These are phyloP conservation scores for Dolichotis patagonum DNA, from an alignment of 2,113 vertebrate genomes.

Conservation along the genomic window DNA sequence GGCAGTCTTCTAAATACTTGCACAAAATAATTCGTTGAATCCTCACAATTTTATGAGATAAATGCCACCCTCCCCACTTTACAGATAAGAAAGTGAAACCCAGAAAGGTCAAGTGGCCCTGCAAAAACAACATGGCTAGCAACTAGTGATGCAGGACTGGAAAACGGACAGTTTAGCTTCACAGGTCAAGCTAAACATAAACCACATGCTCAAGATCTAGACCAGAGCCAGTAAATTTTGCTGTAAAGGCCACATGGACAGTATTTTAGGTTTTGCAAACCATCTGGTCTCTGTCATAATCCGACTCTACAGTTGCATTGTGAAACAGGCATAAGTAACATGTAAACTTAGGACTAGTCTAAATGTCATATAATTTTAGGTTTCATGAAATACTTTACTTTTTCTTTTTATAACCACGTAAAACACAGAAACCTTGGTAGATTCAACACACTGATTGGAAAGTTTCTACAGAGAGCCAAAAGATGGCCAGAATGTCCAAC, in stretches of 20 bases:
- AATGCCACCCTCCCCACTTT: background rate
- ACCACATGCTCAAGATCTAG: background rate
- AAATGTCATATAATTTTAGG: background rate
- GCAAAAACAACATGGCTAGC: background rate
- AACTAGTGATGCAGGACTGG: background rate
- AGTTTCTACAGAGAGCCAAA: background rate
- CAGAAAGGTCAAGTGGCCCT: background rate
- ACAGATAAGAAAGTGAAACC: background rate
- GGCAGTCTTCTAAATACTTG: background rate
- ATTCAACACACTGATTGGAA: slow-evolving; percentile 12
- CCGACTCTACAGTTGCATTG: background rate
- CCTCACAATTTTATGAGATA: background rate
- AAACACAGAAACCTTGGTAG: background rate
- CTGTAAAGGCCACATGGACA: background rate
- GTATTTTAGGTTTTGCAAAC: background rate
- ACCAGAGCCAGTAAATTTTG: background rate
- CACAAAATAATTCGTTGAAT: background rate
- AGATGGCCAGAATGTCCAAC: background rate
- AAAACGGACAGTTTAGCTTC: background rate
- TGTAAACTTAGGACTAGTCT: background rate
- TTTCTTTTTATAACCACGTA: background rate
- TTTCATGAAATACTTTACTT: background rate
- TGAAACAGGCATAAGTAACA: background rate
- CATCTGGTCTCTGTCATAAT: background rate
- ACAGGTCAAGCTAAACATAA: background rate